Evolutionary conservation across 2,888 invertebrate genomes (phyloP), one percentile per base, ranked within the genome.

Genomic region (Lasioglossum marginatum): DNA sequence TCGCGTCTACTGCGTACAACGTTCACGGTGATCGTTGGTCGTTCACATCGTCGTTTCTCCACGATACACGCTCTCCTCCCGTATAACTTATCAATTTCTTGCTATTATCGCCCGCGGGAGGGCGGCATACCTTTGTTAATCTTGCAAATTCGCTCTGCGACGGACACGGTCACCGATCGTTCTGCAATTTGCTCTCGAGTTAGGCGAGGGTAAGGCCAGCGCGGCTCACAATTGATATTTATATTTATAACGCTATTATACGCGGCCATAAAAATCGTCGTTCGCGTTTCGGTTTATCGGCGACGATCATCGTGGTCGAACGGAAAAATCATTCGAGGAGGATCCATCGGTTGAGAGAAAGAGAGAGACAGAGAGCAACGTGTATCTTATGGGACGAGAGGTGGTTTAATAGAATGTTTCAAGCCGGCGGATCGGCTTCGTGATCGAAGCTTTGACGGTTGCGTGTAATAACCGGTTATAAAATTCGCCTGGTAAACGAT

Each of bases 21-120:
- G 66, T 31, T 60, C 37, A 34, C 66, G 74, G 16, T 72, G 82
- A 63, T 86, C 81, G 72, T 43, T 37, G 34, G 34, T 12, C 48
- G 52, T 70, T 78, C 52, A 80, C 73, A 52, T 74, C 76, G 70
- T 77, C 79, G 78, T 83, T 80, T 72, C 79, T 79, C 66, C 77
- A 43, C 77, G 63, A 77, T 77, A 70, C 79, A 74, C 87, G n/a
- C 60, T 77, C 70, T 52, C 73, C 68, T 63, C 57, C 71, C 83
- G 82, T 83, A 71, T 81, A 83, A 85, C 86, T 89, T 89, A 89
- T 89, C 86, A 81, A 89, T 84, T 86, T 81, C 85, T 86, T 86
- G 81, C 81, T 82, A 79, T 89, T 87, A 89, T 83, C 79, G 79
- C 79, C 81, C 71, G 63, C 48, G 70, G 75, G 74, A 48, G 27